A percentile compares a stretch with the other conserved stretches of the same genome.
Conservation (phyloP, 2,888 invertebrate genomes). For the Lydus trimaculatus region DNA sequence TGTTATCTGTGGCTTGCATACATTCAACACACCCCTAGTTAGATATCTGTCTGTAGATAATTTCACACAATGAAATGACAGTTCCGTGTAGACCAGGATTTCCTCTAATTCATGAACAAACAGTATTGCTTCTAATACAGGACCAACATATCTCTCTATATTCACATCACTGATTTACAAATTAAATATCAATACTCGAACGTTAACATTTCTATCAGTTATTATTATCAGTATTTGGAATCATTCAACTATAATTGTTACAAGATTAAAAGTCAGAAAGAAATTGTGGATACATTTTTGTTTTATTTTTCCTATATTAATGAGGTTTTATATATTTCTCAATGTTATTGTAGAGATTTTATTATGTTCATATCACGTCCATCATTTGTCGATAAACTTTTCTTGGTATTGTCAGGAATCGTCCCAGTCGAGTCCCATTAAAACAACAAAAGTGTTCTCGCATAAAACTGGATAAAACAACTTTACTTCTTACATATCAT, state of each 20-base stretch:
- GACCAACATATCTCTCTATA: conserved; percentile 48
- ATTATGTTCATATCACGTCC: neutral
- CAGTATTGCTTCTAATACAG: conserved; percentile 42
- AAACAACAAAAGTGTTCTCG: conserved; percentile 38
- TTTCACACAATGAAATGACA: conserved; percentile 48
- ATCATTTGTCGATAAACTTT: conserved; percentile 8
- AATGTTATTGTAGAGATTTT: neutral
- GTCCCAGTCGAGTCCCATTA: conserved; percentile 35
- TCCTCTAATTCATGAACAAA: conserved; percentile 47
- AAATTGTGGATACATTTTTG: neutral
- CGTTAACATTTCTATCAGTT: neutral
- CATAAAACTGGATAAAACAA: conserved; percentile 47
- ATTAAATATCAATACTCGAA: conserved; percentile 33
- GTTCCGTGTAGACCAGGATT: conserved; percentile 45
- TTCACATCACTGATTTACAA: conserved; percentile 46
- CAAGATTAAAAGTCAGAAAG: neutral
- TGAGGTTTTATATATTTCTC: neutral
- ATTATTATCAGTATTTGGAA: neutral
- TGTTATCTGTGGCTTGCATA: conserved; percentile 36
- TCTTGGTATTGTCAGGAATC: conserved; percentile 1
- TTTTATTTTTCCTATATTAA: neutral
- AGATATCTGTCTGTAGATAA: conserved; percentile 47
- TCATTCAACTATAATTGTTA: neutral
- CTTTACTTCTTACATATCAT: conserved; percentile 53
- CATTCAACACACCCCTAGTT: conserved; percentile 42